These are phyloP conservation scores for Pipa parva DNA, from an alignment of 2,113 vertebrate species.

Conservation along the genomic window DNA sequence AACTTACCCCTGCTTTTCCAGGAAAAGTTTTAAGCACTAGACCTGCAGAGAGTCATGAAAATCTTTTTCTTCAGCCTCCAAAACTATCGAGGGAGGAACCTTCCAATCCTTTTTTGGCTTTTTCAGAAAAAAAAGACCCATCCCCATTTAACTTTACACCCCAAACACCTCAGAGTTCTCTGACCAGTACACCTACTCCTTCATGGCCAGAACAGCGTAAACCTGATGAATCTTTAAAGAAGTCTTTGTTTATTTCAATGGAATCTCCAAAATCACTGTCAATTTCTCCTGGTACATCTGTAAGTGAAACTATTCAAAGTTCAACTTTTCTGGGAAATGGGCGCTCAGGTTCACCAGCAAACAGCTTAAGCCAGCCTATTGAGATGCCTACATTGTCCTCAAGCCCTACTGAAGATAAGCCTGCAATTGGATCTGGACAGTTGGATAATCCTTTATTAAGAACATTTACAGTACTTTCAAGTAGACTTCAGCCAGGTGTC, in stretches of 20 bases:
- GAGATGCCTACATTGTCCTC: slow-evolving; percentile 79
- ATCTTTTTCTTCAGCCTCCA: slow-evolving; percentile 89
- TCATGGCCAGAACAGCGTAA: slow-evolving; percentile 62
- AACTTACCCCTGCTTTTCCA: slow-evolving; percentile 79
- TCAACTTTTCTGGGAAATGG: slow-evolving; percentile 65
- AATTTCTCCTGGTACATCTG: slow-evolving; percentile 65
- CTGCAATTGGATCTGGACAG: slow-evolving; percentile 59
- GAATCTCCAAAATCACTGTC: slow-evolving; percentile 83
- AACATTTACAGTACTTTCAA: slow-evolving; percentile 70
- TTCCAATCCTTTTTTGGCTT: slow-evolving; percentile 88
- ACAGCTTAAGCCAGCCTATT: slow-evolving; percentile 65
- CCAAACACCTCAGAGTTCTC: slow-evolving; percentile 55
- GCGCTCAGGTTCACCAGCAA: slow-evolving; percentile 65
- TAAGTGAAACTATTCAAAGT: slow-evolving; percentile 64
- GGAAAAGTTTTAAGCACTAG: slow-evolving; percentile 61
- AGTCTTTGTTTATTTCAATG: slow-evolving; percentile 82
- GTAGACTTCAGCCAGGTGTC: slow-evolving; percentile 73
- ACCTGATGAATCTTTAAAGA: slow-evolving; percentile 62
- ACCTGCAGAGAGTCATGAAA: slow-evolving; percentile 81
- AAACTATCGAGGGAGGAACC: slow-evolving; percentile 81
- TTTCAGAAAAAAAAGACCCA: slow-evolving; percentile 78
- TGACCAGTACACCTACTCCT: slow-evolving; percentile 59
- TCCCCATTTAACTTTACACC: slow-evolving; percentile 81
- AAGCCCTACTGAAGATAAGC: slow-evolving; percentile 74
- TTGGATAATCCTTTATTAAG: slow-evolving; percentile 70